Conservation (phyloP, 2,113 vertebrate genomes). For the Otolemur garnettii region DNA sequence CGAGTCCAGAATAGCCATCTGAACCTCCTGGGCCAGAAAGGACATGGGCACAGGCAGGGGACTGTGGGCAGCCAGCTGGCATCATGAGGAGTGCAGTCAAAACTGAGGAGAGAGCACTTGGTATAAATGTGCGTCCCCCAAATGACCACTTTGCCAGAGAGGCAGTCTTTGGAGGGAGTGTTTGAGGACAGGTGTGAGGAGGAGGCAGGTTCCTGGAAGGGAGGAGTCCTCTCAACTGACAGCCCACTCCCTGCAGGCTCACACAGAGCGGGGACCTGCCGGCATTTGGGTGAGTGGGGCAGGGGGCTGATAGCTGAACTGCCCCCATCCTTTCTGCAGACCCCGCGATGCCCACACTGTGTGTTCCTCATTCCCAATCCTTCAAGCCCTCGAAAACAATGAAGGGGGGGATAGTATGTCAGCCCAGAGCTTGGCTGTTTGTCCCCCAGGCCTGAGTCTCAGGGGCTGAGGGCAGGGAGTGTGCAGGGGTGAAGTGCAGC, state of each 20-base stretch:
- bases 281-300: slow-evolving; percentile 82
- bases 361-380: slow-evolving; percentile 78
- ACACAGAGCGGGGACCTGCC: slow-evolving; percentile 76
- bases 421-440: slow-evolving; percentile 24
- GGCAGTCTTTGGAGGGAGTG: slow-evolving; percentile 68
- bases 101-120: slow-evolving; percentile 57
- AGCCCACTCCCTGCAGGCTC: slow-evolving; percentile 73
- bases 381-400: slow-evolving; percentile 38
- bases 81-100: slow-evolving; percentile 67
- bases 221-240: slow-evolving; percentile 68
- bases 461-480: accelerated
- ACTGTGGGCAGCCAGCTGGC: slow-evolving; percentile 67
- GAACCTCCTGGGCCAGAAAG: slow-evolving; percentile 63
- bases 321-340: slow-evolving; percentile 85
- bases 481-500: not conserved
- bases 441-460: not conserved
- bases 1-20: slow-evolving; percentile 54
- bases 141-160: slow-evolving; percentile 52
- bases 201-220: not conserved
- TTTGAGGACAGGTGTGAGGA: not conserved
- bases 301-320: slow-evolving; percentile 86
- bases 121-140: slow-evolving; percentile 60
- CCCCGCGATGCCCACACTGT: slow-evolving; percentile 82
- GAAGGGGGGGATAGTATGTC: not conserved
- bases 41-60: slow-evolving; percentile 15